Base-by-base conservation (phyloP, 1,140 invertebrate genomes). In the Ylistrum balloti region DNA sequence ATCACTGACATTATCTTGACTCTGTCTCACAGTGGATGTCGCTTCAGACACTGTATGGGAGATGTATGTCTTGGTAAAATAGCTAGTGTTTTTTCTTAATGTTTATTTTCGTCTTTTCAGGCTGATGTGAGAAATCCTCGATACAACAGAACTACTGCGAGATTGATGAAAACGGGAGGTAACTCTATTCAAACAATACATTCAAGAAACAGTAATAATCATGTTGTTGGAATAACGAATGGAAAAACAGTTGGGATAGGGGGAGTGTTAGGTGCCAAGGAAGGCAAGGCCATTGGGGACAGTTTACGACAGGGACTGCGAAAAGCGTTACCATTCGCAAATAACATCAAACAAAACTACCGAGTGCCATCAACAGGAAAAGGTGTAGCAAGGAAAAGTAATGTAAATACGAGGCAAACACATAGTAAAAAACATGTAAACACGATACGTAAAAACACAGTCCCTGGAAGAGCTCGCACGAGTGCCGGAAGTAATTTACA, bases 41-140 rank as follows among this genome's bases (percentile, higher is more conserved):
- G n/a, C n/a, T n/a, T n/a, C n/a, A n/a, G n/a, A n/a, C n/a, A n/a
- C n/a, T n/a, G n/a, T 38, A 7, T 38, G 13, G 35, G 35, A 38
- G 13, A 38, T 38, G 5, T 5, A 5, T 38, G 35, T 13, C 35
- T 7, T 38, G 5, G 5, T 38, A 38, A 38, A 13, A 13, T 38
- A 38, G 35, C 13, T 38, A 7, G 13, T 38, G 41, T 45, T 45
- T 45, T 45, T 15, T 45, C n/a, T 45, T 45, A 45, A 1, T 13
- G 20, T 45, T 17, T 45, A 45, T 45, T 74, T 74, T 74, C 56
- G 56, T 74, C n/a, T 28, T 74, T 74, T 74, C n/a, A 74, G 56
- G 56, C 28, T n/a, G 56, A 74, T 11, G 56, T n/a, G 56, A 74
- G 56, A 74, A 74, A 28, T 74, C n/a, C 56, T 1, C 22, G 56